Conservation (phyloP, 1,140 invertebrate genomes). For the Potamilus streckersoni region DNA sequence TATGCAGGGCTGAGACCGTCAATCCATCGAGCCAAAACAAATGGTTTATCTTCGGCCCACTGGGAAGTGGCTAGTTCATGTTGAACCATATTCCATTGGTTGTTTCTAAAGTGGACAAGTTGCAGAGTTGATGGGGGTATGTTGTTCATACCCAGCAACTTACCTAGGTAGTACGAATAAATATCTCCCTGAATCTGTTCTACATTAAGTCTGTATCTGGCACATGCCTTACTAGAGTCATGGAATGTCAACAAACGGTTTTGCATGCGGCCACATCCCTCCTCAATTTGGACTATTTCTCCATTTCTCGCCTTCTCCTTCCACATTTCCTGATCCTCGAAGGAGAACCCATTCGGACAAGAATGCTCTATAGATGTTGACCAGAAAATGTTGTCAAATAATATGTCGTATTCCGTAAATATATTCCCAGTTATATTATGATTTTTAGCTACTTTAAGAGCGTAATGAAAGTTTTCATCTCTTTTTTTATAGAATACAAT, state of each 20-base stretch:
- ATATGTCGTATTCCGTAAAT: slow-evolving; percentile 6
- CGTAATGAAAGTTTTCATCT: too few relatives aligned
- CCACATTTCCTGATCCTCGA: slow-evolving; percentile 76
- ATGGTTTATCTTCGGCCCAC: slow-evolving; percentile 82
- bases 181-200: slow-evolving; percentile 92
- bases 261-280: slow-evolving; percentile 90
- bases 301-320: slow-evolving; percentile 74
- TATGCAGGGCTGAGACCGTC: slow-evolving; percentile 75
- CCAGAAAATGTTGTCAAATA: slow-evolving; percentile 75
- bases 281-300: slow-evolving; percentile 78
- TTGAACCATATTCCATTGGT: slow-evolving; percentile 77
- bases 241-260: slow-evolving; percentile 83
- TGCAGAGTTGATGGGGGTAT: slow-evolving; percentile 81
- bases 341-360: slow-evolving; percentile 78
- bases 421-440: background rate
- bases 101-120: slow-evolving; percentile 75
- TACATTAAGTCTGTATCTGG: slow-evolving; percentile 86
- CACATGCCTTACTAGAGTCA: slow-evolving; percentile 80
- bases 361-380: slow-evolving; percentile 75
- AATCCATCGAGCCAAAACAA: slow-evolving; percentile 82
- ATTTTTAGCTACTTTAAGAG: too few relatives aligned
- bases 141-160: slow-evolving; percentile 79
- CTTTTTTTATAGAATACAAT: too few relatives aligned
- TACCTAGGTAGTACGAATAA: slow-evolving; percentile 85
- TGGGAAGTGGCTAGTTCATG: slow-evolving; percentile 79